Percentiles rank a stretch among this genome's conserved stretches.
These are phyloP conservation scores for Diarsia dahlii DNA, from an alignment of 2,888 invertebrate species.

Conservation along the genomic window DNA sequence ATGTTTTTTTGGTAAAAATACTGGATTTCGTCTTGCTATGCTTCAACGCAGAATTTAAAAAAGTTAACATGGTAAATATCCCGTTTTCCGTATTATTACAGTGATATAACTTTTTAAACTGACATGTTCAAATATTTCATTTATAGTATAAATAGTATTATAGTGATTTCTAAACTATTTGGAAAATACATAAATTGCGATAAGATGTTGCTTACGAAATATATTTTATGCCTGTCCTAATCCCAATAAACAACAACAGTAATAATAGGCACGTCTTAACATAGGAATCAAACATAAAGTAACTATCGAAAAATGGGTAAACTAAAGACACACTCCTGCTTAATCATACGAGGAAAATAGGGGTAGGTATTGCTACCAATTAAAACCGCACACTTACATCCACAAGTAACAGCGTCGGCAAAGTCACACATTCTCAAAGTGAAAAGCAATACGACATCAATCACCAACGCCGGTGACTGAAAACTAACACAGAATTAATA, in stretches of 20 bases:
- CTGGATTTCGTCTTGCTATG: neutral
- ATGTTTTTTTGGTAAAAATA: neutral
- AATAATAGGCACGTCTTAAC: neutral
- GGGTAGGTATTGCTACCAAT: neutral
- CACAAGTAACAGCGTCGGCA: neutral
- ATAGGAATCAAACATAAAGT: neutral
- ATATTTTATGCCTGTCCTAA: neutral
- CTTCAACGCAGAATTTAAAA: too few species aligned
- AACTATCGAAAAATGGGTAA: neutral
- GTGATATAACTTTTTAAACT: too few species aligned
- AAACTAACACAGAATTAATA: constrained; percentile 64
- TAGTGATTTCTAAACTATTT: neutral
- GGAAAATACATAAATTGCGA: neutral
- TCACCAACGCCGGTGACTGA: constrained; percentile 57
- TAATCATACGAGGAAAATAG: neutral
- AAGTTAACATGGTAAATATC: too few species aligned
- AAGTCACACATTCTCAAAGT: constrained; percentile 48
- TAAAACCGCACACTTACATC: neutral
- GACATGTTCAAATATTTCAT: too few species aligned
- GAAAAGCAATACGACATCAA: constrained; percentile 56
- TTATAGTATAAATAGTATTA: too few species aligned
- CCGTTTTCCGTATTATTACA: too few species aligned
- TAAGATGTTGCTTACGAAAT: neutral
- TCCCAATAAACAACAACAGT: neutral
- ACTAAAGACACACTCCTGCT: neutral